Evolutionary conservation across 2,888 invertebrate species (phyloP), one percentile per base, ranked within the genome.

Genomic region (Spodoptera littoralis): DNA sequence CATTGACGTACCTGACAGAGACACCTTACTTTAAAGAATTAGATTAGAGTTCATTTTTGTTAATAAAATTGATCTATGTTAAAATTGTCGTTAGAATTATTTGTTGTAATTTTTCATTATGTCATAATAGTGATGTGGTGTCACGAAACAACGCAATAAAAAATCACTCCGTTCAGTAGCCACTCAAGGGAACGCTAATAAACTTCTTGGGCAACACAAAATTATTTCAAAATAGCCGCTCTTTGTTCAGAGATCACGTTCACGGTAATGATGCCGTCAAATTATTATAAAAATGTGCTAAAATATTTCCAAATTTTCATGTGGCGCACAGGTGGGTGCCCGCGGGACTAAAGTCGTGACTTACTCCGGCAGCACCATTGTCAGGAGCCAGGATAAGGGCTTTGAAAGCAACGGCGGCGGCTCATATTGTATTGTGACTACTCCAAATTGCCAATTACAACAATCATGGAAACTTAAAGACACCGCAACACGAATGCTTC

Each of bases 301-400:
- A 85, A 87, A 84, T 87, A 87, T 89, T 88, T 85, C 82, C 77
- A 83, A 81, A 86, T 88, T 86, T 89, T 85, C 82, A 82, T 80
- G 82, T 76, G 87, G 80, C 82, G 88, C 92, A 90, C 94, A 94
- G 94, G 93, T 94, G 94, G 89, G 80, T 82, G 90, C 90, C 92
- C 84, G 79, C 86, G 82, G 92, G 90, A 88, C 77, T 52, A 43
- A 68, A 81, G 88, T 94, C 94, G 94, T 94, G 94, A 94, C 93
- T 94, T 93, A 94, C 91, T 86, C 87, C 76, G 76, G 78, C 76
- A 73, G 74, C 60, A 65, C 82, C 77, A 85, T 90, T 90, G 89
- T 88, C 81, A 82, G 84, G 77, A 80, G 78, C 84, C 86, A 87
- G 83, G 82, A 79, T 79, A 72, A 57, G 48, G 87, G 85, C 85